These are phyloP conservation scores for Spilosoma lubricipeda DNA, from an alignment of 2,888 invertebrate species.

Conservation along the genomic window DNA sequence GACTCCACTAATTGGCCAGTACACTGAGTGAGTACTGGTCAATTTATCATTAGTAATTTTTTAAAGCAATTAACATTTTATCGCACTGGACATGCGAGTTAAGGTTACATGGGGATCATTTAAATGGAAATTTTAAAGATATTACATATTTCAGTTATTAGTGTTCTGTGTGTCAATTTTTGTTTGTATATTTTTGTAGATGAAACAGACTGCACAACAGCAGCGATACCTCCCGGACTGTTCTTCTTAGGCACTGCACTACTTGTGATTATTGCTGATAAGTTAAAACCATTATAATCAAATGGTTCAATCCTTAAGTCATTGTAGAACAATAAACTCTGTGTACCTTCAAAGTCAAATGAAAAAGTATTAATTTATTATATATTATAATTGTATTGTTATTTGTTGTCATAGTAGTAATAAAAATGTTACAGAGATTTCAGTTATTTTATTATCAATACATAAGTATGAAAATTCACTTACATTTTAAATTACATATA, in stretches of 20 bases:
- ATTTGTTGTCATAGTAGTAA: slow-evolving; percentile 62
- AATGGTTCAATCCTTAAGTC: slow-evolving; percentile 53
- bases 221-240: slow-evolving; percentile 76
- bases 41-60: too few species aligned
- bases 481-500: slow-evolving; percentile 27
- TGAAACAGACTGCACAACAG: slow-evolving; percentile 68
- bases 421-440: slow-evolving; percentile 43
- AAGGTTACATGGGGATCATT: too few species aligned
- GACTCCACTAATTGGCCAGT: too few species aligned
- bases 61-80: too few species aligned
- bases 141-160: too few species aligned
- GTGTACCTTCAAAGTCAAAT: slow-evolving; percentile 68
- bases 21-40: too few species aligned
- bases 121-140: too few species aligned
- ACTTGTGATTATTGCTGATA: slow-evolving; percentile 80
- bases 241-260: slow-evolving; percentile 82
- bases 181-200: slow-evolving; percentile 62
- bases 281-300: slow-evolving; percentile 72
- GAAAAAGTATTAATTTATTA: slow-evolving; percentile 77
- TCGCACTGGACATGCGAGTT: too few species aligned
- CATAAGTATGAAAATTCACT: slow-evolving; percentile 24
- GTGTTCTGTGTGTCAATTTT: too few species aligned
- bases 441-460: slow-evolving; percentile 38
- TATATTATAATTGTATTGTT: slow-evolving; percentile 61
- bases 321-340: slow-evolving; percentile 54